Evolutionary conservation across 1,140 invertebrate genomes (phyloP).

Genomic region (Tigriopus japonicus): DNA sequence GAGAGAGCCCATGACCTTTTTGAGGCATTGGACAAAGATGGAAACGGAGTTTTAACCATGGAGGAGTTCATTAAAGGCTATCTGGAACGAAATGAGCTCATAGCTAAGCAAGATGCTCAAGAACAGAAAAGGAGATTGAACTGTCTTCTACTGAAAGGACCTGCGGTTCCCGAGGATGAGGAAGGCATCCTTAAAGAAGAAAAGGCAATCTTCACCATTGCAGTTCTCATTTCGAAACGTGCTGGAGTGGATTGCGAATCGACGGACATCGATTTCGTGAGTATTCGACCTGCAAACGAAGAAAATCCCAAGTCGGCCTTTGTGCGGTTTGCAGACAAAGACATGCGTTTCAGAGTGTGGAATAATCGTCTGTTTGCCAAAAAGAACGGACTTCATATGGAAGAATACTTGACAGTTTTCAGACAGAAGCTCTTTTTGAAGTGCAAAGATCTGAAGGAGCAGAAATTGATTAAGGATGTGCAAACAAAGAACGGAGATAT

Average conservation of each 20-base stretch:
- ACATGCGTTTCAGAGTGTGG: background rate
- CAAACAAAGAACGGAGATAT: constrained; percentile 8
- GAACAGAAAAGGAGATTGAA: constrained; percentile 3
- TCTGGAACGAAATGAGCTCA: background rate
- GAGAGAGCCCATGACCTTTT: constrained; percentile 7
- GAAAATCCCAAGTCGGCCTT: background rate
- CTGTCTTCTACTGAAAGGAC: constrained; percentile 1
- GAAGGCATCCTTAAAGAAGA: background rate
- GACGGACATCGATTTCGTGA: background rate
- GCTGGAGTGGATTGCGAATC: background rate
- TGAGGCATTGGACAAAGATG: background rate
- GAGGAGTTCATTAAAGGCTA: constrained; percentile 1
- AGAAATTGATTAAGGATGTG: background rate
- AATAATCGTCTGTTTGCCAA: background rate
- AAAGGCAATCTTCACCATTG: background rate
- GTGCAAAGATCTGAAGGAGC: background rate
- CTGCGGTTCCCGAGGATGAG: background rate
- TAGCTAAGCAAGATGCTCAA: constrained; percentile 5
- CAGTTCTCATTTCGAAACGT: background rate
- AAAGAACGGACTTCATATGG: constrained; percentile 5
- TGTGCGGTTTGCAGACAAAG: background rate
- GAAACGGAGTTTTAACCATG: background rate
- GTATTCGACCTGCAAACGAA: background rate
- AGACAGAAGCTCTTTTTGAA: background rate
- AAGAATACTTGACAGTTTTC: constrained; percentile 9